phyloP scores from a whole-genome alignment of 2,113 vertebrate species.

The Aldabrachelys gigantea region DNA sequence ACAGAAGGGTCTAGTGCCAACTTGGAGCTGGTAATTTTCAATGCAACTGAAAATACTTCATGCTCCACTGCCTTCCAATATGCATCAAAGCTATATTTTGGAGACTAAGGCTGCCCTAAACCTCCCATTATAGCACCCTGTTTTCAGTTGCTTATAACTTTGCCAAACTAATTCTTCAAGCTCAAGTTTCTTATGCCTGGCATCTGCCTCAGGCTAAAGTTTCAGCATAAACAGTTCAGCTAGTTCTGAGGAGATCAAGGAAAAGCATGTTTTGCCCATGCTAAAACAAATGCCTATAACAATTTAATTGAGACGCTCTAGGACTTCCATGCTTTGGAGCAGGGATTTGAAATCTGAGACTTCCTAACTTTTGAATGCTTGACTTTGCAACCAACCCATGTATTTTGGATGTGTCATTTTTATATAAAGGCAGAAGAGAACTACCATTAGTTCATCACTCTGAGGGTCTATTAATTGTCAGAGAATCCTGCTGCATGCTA shows the following conservation, averaged over 20 bases:
- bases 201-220: not conserved
- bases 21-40: not conserved
- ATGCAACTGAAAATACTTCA: not conserved
- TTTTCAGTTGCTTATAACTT: not conserved
- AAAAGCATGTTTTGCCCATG: not conserved
- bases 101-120: not conserved
- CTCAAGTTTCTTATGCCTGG: not conserved
- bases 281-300: not conserved
- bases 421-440: not conserved
- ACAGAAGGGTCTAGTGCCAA: not conserved
- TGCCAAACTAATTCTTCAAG: not conserved
- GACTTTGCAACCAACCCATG: not conserved
- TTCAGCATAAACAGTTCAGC: not conserved
- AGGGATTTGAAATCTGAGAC: not conserved
- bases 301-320: not conserved
- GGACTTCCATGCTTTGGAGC: not conserved
- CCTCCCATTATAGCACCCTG: not conserved
- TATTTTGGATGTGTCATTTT: not conserved
- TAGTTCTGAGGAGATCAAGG: not conserved
- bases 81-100: not conserved
- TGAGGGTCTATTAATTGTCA: not conserved
- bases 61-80: not conserved
- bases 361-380: not conserved
- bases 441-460: not conserved
- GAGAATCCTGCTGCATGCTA: constrained; percentile 3